These are phyloP conservation scores for Chelonus insularis DNA, from an alignment of 1,140 invertebrate species.

Conservation along the genomic window DNA sequence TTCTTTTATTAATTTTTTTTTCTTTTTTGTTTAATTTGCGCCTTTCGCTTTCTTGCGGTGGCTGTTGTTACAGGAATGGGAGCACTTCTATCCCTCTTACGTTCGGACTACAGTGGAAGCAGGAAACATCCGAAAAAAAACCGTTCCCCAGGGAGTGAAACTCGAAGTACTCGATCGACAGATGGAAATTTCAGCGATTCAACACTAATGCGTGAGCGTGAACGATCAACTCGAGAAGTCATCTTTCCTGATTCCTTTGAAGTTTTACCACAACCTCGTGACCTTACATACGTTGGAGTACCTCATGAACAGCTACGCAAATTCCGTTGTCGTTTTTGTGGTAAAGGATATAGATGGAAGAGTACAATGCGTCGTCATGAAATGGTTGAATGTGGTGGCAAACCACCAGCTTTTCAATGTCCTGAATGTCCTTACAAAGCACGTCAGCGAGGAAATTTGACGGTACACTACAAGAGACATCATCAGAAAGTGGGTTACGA, in stretches of 20 bases:
- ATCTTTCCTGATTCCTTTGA: constrained; percentile 58
- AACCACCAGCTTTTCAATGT: constrained; percentile 79
- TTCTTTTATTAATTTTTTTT: constrained; percentile 33
- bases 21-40: constrained; percentile 45
- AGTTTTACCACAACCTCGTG: constrained; percentile 52
- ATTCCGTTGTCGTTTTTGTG: constrained; percentile 77
- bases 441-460: constrained; percentile 77
- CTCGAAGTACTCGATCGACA: constrained; percentile 36
- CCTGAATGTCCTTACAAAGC: constrained; percentile 79
- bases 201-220: constrained; percentile 36
- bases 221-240: constrained; percentile 45
- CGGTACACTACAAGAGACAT: constrained; percentile 80
- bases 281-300: constrained; percentile 53
- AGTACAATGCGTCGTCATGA: constrained; percentile 80
- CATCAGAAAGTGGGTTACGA: constrained; percentile 59
- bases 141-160: constrained; percentile 18
- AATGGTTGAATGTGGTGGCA: constrained; percentile 85
- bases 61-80: constrained; percentile 57
- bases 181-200: constrained; percentile 29
- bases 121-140: constrained; percentile 26
- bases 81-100: constrained; percentile 48
- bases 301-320: constrained; percentile 67
- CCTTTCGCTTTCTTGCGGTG: constrained; percentile 40
- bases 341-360: constrained; percentile 81
- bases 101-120: constrained; percentile 47